Base-by-base conservation (phyloP, 1,140 invertebrate species). In the Drosophila simulans region DNA sequence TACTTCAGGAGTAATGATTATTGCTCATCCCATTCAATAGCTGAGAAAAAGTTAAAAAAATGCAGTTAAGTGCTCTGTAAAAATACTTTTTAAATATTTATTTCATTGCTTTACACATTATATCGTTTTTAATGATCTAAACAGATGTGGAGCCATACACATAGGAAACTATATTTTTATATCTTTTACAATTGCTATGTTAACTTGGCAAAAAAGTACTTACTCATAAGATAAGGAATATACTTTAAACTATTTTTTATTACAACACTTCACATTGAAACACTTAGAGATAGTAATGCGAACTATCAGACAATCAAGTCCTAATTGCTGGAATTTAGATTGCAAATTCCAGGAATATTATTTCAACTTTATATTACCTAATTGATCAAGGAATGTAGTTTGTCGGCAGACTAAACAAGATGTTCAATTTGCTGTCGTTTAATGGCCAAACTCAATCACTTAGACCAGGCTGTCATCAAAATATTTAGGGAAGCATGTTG, bases 401-500 rank as follows among this genome's bases (percentile, higher is more conserved):
- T 48, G 22, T 48, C 2, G 7, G 12, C 45, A 17, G n/a, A 48
- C 22, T 15, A 27, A 48, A 48, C 1, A 27, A 53, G 13, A 46
- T n/a, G 35, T 11, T 3, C 22, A 15, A 34, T 37, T 40, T 15
- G 8, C 13, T 49, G 5, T 1, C 31, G 7, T 12, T 4, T n/a
- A 43, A 17, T 13, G 43, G 4, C 5, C 5, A 68, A 69, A 56
- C 10, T 1, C 37, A 42, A 54, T 55, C 45, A 73, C 35, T 80
- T 70, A 58, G 34, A 5, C 20, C 45, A 12, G 35, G 22, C 59
- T 77, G 56, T 71, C 58, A 57, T 46, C 22, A 10, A 65, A 77
- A 77, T 74, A 57, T 59, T 68, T 42, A 45, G 46, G 12, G 45
- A 64, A 37, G 62, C 22, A 76, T 80, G 62, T 59, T 46, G 59